phyloP scores from a whole-genome alignment of 1,140 invertebrate genomes.

The Zeugodacus cucurbitae region DNA sequence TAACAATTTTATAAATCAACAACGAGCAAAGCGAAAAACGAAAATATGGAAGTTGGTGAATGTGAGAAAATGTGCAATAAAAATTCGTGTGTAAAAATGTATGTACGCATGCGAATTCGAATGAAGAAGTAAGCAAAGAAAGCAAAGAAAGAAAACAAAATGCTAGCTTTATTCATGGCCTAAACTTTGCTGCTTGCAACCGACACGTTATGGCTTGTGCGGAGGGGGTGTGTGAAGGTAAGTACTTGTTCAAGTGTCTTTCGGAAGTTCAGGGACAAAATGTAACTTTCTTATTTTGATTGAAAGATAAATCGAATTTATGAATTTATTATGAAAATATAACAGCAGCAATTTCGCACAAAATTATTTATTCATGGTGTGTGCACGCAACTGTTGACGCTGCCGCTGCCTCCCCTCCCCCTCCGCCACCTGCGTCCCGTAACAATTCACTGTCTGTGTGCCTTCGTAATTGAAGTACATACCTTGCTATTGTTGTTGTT shows the following conservation, averaged over 20 bases:
- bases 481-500: not conserved
- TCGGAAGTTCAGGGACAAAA: constrained; percentile 9
- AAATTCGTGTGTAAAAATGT: not conserved
- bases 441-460: not conserved
- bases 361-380: constrained; percentile 41
- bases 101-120: not conserved
- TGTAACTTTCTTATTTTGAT: constrained; percentile 58
- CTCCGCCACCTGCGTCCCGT: not conserved
- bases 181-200: not conserved
- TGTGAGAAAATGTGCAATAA: not conserved
- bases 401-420: not conserved
- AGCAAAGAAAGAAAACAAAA: not conserved
- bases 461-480: not conserved
- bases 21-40: not conserved
- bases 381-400: not conserved
- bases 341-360: constrained; percentile 47
- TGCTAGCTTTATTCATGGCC: not conserved
- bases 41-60: not conserved
- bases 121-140: not conserved
- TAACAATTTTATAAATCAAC: constrained; percentile 39
- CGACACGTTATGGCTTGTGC: not conserved
- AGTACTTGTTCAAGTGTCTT: constrained; percentile 1
- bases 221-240: not conserved
- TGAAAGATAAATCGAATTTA: constrained; percentile 66
- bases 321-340: constrained; percentile 65